Base-by-base conservation (phyloP, 1,140 invertebrate species). In the Reticulitermes speratus region DNA sequence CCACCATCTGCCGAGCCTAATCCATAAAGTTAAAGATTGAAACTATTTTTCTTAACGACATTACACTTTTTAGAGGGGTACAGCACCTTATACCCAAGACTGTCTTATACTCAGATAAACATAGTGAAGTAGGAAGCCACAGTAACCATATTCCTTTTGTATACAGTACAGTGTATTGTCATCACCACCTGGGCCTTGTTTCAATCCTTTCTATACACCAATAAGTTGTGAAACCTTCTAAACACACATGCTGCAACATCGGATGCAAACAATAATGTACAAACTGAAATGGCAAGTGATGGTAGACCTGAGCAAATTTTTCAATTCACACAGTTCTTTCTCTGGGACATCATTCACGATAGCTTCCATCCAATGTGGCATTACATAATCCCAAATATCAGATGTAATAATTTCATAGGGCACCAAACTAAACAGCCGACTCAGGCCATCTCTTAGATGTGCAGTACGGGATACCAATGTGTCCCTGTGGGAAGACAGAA, bases 301-400 rank as follows among this genome's bases (percentile, higher is more conserved):
- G 23, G 86, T 85, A 87, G 90, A 96, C 95, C 95, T 95, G 44
- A 99, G 92, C 19, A 98, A 95, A 82, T 98, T 96, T 92, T 98
- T 98, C 14, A 99, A 91, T 89, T 99, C 98, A 86, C 94, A 92
- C 32, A 99, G 92, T 89, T 99, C 98, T 89, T 98, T 96, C 90
- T 98, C 96, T 2, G 97, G 96, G 11, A 99, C 96, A 90, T 99
- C 97, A 88, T 97, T 97, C 48, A 97, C 96, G 88, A 99, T 97
- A 1, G 98, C 97, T 92, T 99, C 98, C 95, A 99, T 96, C 98
- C 98, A 99, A 90, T 98, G 96, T 0, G 98, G 98, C 97, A 99
- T 99, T 21, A 99, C 97, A 90, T 97, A 96, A 90, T 99, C 97
- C 98, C 98, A 99, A 84, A 99, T 97, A 89, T 99, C 96, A 85